phyloP scores from a whole-genome alignment of 2,888 invertebrate genomes.

The Orthosia incerta region DNA sequence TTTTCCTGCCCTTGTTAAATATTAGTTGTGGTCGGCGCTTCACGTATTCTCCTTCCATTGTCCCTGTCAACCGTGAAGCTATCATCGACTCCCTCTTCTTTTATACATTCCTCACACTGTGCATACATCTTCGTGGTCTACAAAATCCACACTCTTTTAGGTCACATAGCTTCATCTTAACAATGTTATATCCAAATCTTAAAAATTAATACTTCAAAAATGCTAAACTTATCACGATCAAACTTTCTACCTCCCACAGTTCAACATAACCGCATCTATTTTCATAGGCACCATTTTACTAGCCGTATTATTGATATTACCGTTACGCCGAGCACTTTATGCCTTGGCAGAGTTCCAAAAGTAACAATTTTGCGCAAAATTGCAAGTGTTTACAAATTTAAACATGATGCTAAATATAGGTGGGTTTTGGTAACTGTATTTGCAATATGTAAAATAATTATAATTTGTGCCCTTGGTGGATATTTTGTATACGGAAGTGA shows the following conservation, averaged over 20 bases:
- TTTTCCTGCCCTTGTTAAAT: no score
- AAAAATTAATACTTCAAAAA: not conserved
- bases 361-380: conserved; percentile 69
- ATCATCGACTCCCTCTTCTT: no score
- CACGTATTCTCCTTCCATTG: no score
- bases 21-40: no score
- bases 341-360: conserved; percentile 57
- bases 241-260: conserved; percentile 10
- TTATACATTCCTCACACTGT: no score
- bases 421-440: conserved; percentile 19
- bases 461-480: conserved; percentile 25
- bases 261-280: conserved; percentile 49
- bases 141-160: no score
- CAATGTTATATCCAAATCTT: no score
- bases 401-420: conserved; percentile 43
- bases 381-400: conserved; percentile 67
- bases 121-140: no score
- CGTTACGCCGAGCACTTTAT: conserved; percentile 53
- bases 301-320: conserved; percentile 66
- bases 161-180: no score
- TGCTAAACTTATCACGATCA: not conserved
- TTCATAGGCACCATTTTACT: conserved; percentile 55
- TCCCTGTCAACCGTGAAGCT: no score
- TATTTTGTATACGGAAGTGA: not conserved
- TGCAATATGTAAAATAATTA: conserved; percentile 13